Evolutionary conservation across 2,888 invertebrate species (phyloP), one percentile per base, ranked within the genome.

Genomic region (Tetragnatha montana): DNA sequence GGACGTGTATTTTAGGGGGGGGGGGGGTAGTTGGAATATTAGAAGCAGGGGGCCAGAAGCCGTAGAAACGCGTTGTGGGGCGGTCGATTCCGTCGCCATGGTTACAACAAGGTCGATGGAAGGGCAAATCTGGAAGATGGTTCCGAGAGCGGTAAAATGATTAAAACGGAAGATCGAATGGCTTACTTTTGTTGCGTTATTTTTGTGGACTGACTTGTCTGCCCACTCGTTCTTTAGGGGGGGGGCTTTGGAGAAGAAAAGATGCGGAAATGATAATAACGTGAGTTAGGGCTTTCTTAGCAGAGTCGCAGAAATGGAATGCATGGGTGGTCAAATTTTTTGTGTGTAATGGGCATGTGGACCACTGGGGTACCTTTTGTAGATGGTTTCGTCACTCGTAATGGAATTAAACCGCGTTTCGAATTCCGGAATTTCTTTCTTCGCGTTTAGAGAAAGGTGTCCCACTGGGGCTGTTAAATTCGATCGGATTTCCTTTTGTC

Each of bases 21-120:
- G 49, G n/a, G n/a, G 81, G 81, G 74, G 89, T 81, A 89, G 85
- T 84, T 80, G 85, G 85, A 85, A 89, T 89, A 87, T 87, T 85
- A 60, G 60, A 60, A 60, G 74, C 69, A 76, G 69, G 71, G 47
- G 78, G 74, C 83, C 50, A 49, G 89, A 86, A 89, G 75, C 81
- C 60, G 70, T 89, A 89, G 51, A 70, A 51, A 80, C 80, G 80
- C 69, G 75, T 60, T 60, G 60, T 22, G 35, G n/a, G 71, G 49
- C 89, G 89, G 81, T 89, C 89, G 89, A 89, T 89, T 75, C 76
- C 17, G 81, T 89, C 17, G 3, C 73, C 89, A 89, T 81, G 81
- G 74, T 50, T 75, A 89, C 85, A 47, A 19, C 68, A 85, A 89
- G 89, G 89, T 81, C 89, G 78, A 78, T 49, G 47, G 81, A 85